Base-by-base conservation (phyloP, 2,888 invertebrate species). In the Dicycla oo region DNA sequence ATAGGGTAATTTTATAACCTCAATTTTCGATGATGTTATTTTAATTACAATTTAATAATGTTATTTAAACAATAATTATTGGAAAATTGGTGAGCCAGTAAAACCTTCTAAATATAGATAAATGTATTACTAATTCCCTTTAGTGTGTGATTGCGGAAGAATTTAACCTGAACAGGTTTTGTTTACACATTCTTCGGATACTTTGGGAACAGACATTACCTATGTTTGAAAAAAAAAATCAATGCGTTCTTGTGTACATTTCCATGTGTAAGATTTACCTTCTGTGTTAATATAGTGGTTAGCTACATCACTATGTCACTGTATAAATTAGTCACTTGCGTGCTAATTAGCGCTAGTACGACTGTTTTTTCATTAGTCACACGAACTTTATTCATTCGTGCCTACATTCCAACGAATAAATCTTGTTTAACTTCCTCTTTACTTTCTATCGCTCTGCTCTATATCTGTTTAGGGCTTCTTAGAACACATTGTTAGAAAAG, bases 321-420 rank as follows among this genome's bases (percentile, higher is more conserved):
- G 64, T 64, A 69, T 68, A 78, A 75, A 79, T 79, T 53, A 68
- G 43, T 71, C 45, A 82, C 62, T 78, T 78, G 78, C 65, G 79
- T 72, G 68, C 64, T 78, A 82, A 80, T 82, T 82, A 72, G 64
- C 26, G 38, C n/a, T 30, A n/a, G 51, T 71, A 62, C 71, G 54
- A 64, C 20, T 65, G 64, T 82, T 72, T 76, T 78, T 80, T 75
- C 47, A 72, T 57, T 68, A 69, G 57, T 30, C 40, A 78, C 72
- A 65, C 43, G 53, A 65, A 61, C 56, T 38, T 63, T 68, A 34
- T 34, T 58, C n/a, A 26, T 43, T 68, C 15, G 26, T 30, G 18
- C 53, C 18, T 49, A 67, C 80, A 58, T 54, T 58, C 20, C 34
- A 56, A 62, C 4, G 26, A 23, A 63, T 72, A 71, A 63, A 64